Percentiles rank a stretch among this genome's conserved stretches.
phyloP scores from a whole-genome alignment of 1,140 invertebrate genomes.

The Holcopasites calliopsidis region DNA sequence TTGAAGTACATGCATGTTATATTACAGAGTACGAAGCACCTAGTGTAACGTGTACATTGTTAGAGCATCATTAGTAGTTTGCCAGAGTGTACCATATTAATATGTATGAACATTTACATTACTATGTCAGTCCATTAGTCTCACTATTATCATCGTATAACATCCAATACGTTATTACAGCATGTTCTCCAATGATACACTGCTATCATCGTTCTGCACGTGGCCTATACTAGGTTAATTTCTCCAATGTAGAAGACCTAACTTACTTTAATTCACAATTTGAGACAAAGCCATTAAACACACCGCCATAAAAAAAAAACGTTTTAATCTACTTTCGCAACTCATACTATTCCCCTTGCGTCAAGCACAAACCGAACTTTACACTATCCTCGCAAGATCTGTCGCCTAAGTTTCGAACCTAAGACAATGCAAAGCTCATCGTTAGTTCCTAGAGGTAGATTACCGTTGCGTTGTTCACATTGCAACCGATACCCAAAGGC shows the following conservation, averaged over 20 bases:
- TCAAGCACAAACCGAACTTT: too few relatives aligned
- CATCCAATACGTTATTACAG: background rate
- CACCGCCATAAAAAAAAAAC: too few relatives aligned
- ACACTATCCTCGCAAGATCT: too few relatives aligned
- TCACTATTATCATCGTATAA: background rate
- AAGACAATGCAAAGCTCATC: conserved; percentile 25
- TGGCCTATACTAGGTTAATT: too few relatives aligned
- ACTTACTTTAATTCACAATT: too few relatives aligned
- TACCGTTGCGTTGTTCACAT: conserved; percentile 37
- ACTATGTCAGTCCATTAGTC: background rate
- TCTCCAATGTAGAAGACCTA: too few relatives aligned
- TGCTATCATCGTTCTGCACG: background rate
- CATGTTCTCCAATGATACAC: background rate
- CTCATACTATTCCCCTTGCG: too few relatives aligned
- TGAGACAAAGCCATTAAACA: too few relatives aligned
- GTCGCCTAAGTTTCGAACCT: background rate
- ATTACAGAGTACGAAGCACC: too few relatives aligned
- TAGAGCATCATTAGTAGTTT: background rate
- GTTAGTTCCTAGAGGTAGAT: conserved; percentile 24
- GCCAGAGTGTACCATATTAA: background rate
- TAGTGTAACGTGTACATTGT: too few relatives aligned
- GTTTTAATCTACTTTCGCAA: too few relatives aligned
- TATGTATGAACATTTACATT: background rate
- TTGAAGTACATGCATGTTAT: too few relatives aligned
- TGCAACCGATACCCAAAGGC: background rate